phyloP scores from a whole-genome alignment of 2,797 vertebrate species.

The Mormyrops boulengeri region DNA sequence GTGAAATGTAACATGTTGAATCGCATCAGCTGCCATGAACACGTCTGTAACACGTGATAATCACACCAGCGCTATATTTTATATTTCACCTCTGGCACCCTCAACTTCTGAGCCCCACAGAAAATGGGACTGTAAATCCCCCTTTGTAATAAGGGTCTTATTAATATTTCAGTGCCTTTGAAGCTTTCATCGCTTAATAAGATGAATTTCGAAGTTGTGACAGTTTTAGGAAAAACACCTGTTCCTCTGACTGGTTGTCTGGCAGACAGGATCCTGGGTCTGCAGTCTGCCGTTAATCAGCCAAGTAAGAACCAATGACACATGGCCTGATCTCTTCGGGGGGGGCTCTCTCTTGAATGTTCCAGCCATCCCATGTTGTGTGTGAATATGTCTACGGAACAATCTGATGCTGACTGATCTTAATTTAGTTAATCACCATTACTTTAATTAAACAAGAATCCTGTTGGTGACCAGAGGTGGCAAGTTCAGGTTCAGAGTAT shows the following conservation, averaged over 20 bases:
- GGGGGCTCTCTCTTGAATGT: not conserved
- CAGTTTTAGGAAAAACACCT: not conserved
- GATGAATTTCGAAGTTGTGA: not conserved
- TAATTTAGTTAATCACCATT: not conserved
- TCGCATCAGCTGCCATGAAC: not conserved
- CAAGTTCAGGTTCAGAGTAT: not conserved
- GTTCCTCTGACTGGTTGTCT: not conserved
- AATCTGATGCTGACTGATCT: not conserved
- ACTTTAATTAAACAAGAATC: not conserved
- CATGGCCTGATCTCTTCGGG: not conserved
- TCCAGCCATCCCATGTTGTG: not conserved
- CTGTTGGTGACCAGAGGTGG: not conserved
- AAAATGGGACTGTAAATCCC: not conserved
- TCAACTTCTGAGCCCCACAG: not conserved
- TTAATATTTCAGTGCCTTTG: not conserved
- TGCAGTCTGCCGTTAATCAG: not conserved
- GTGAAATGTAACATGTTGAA: not conserved
- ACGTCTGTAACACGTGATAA: not conserved
- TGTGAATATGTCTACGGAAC: not conserved
- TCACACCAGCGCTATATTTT: not conserved
- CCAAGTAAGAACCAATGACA: not conserved
- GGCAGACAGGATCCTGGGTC: not conserved
- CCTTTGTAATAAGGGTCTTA: not conserved
- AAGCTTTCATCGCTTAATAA: not conserved
- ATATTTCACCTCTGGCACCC: not conserved